phyloP scores from a whole-genome alignment of 2,797 vertebrate genomes.

The Taeniopygia guttata region DNA sequence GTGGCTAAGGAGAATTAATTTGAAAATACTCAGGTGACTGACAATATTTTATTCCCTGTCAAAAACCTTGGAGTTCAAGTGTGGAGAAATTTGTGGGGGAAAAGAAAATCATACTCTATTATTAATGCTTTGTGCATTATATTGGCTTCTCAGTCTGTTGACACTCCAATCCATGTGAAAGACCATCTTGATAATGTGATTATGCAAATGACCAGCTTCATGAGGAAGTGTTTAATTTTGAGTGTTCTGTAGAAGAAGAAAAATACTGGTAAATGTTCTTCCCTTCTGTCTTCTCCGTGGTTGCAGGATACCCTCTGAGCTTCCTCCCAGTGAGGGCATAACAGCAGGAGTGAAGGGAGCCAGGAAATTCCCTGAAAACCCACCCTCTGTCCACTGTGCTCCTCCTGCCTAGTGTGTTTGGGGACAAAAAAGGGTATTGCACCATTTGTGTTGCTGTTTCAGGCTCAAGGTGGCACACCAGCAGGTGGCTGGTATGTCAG shows the following conservation, averaged over 20 bases:
- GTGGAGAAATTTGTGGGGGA: background rate
- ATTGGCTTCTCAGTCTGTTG: slow-evolving; percentile 11
- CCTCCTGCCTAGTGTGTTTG: background rate
- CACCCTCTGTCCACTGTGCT: background rate
- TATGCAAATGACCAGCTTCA: slow-evolving; percentile 36
- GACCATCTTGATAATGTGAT: slow-evolving; percentile 30
- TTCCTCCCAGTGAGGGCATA: background rate
- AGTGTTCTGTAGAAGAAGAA: background rate
- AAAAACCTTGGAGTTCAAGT: background rate
- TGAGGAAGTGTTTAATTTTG: slow-evolving; percentile 18
- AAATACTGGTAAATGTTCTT: background rate
- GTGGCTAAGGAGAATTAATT: background rate
- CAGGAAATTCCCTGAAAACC: background rate
- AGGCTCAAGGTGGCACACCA: background rate
- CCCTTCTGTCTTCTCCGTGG: background rate
- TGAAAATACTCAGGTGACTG: background rate
- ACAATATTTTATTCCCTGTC: background rate
- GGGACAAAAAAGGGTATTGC: fast-evolving
- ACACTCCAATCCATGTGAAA: background rate
- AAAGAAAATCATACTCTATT: background rate
- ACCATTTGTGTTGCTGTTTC: background rate
- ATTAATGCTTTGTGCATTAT: background rate
- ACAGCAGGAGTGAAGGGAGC: background rate
- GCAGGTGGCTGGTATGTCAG: background rate
- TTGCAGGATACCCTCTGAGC: background rate